Evolutionary conservation across 2,888 invertebrate species (phyloP).

Genomic region (Agrotis puta): DNA sequence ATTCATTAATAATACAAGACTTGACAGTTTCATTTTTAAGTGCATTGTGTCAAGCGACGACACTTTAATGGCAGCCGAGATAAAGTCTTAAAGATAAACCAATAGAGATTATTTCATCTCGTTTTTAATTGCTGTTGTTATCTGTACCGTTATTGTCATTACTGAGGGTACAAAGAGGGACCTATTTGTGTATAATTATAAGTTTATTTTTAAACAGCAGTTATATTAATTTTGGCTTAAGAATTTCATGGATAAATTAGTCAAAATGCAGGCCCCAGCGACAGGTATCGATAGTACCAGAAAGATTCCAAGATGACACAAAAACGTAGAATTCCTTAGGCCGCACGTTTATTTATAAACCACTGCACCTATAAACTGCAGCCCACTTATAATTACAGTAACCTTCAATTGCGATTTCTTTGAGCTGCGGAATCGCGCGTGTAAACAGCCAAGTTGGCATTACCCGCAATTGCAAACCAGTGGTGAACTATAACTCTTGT

Average conservation of each 20-base stretch:
- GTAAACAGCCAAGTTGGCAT: conserved; percentile 63
- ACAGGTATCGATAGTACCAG: background rate
- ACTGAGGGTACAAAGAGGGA: conserved; percentile 26
- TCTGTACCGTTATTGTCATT: conserved; percentile 57
- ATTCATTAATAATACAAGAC: conserved; percentile 74
- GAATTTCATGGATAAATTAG: conserved; percentile 1
- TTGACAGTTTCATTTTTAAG: conserved; percentile 66
- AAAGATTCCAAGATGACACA: background rate
- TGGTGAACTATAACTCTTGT: conserved; percentile 74
- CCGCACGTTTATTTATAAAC: conserved; percentile 19
- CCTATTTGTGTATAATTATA: conserved; percentile 22
- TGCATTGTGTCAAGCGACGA: conserved; percentile 63
- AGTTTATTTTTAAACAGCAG: conserved; percentile 3
- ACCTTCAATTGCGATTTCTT: conserved; percentile 52
- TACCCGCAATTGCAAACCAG: conserved; percentile 63
- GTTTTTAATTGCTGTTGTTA: conserved; percentile 57
- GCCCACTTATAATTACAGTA: conserved; percentile 47
- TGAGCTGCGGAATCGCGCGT: conserved; percentile 38
- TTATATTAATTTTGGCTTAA: background rate
- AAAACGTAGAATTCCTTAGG: background rate
- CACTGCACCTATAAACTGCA: conserved; percentile 33
- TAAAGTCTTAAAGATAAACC: conserved; percentile 71
- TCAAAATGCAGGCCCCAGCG: background rate
- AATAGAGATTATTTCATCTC: conserved; percentile 65
- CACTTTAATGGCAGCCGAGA: conserved; percentile 74